Conservation (phyloP, 2,888 invertebrate species). For the Gasteruption jaculator region DNA sequence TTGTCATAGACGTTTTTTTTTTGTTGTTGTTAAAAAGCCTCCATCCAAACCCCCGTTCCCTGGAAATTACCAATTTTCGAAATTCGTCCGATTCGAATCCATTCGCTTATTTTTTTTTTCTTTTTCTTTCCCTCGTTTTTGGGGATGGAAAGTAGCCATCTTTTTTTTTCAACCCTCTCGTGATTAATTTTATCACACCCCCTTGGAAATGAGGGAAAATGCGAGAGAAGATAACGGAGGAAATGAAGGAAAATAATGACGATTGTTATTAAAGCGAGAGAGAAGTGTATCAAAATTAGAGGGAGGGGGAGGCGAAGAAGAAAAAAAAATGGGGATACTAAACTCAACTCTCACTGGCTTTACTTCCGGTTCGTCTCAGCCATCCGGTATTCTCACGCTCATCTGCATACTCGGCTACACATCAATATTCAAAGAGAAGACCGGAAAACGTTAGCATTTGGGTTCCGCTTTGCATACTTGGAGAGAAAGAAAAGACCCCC, state of each 20-base stretch:
- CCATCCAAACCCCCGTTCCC: too few species aligned
- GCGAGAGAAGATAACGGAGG: neutral
- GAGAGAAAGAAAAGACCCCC: too few species aligned
- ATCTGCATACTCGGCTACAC: conserved; percentile 47
- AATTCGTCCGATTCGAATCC: too few species aligned
- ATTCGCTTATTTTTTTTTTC: too few species aligned
- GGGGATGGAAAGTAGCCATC: too few species aligned
- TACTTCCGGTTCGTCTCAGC: conserved; percentile 43
- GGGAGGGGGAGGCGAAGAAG: conserved; percentile 19
- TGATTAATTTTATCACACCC: too few species aligned
- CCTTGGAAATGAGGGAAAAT: neutral
- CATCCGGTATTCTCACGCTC: conserved; percentile 49
- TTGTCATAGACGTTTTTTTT: too few species aligned
- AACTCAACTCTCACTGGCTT: conserved; percentile 28
- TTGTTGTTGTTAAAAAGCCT: too few species aligned
- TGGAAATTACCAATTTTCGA: too few species aligned
- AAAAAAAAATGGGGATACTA: conserved; percentile 24
- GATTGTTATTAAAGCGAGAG: conserved; percentile 16
- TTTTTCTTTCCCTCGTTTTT: too few species aligned
- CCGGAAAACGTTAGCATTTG: conserved; percentile 42
- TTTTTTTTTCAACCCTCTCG: too few species aligned
- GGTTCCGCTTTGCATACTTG: conserved; percentile 43
- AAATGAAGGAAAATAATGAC: conserved; percentile 10
- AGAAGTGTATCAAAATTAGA: too few species aligned
- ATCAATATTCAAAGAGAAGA: conserved; percentile 45